phyloP scores from a whole-genome alignment of 2,113 vertebrate species.

The Zosterops borbonicus region DNA sequence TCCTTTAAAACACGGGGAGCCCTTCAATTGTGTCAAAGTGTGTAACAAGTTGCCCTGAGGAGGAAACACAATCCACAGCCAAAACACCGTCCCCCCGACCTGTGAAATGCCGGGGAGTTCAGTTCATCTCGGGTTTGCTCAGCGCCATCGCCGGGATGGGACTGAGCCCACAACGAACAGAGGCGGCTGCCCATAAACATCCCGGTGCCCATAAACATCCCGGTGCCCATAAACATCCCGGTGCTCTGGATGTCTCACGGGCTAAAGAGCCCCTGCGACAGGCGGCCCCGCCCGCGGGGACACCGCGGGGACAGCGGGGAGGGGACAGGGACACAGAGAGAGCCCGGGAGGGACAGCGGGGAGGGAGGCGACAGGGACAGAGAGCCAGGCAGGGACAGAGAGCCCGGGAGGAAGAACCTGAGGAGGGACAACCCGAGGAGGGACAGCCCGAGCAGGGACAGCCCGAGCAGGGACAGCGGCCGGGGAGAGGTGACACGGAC shows the following conservation, averaged over 20 bases:
- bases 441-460: too few species aligned
- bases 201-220: neutral
- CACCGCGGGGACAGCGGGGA: neutral
- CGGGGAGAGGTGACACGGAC: neutral
- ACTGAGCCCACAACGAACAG: neutral
- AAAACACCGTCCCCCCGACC: neutral
- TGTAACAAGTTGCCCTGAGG: neutral
- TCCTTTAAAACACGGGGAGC: neutral
- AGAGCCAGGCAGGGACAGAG: too few species aligned
- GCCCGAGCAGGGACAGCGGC: too few species aligned
- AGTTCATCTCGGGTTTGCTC: neutral
- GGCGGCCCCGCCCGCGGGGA: conserved; percentile 3
- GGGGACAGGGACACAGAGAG: neutral
- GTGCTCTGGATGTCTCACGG: neutral
- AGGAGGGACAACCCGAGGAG: too few species aligned
- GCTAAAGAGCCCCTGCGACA: conserved; percentile 55
- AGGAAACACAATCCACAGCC: conserved; percentile 12
- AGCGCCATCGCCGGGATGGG: neutral
- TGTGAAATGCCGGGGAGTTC: conserved; percentile 9
- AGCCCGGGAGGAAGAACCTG: neutral
- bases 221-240: too few species aligned
- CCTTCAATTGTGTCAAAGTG: neutral
- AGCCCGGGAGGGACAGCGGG: too few species aligned
- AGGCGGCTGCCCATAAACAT: neutral
- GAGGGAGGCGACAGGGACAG: too few species aligned